Base-by-base conservation (phyloP, 2,797 vertebrate species). In the Tangara arthus region DNA sequence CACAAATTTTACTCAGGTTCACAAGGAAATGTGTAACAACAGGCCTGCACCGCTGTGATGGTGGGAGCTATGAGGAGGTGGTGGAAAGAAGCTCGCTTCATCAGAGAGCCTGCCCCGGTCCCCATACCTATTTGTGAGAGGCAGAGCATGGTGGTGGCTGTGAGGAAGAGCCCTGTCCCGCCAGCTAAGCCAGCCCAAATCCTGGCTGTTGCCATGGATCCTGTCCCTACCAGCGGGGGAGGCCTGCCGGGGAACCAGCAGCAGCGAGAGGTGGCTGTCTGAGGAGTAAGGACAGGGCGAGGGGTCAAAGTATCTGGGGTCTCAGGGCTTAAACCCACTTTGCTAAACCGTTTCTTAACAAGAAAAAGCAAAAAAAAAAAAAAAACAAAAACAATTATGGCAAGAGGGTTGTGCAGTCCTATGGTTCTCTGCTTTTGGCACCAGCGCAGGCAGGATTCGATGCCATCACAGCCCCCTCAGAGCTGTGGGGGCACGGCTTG, bases 51-150 rank as follows among this genome's bases (percentile, higher is more conserved):
- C 16, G 12, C 20, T 17, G 15, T 49, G 37, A 8, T 34, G 3
- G 17, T 1, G 17, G 22, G 19, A 57, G 15, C 2, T 1, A 5
- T 0, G 0, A 44, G 65, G 32, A 0, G 0, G 24, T 8, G 6
- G 11, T 6, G 4, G 5, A 27, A 64, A 41, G 41, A 21, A 37
- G 9, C 2, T 57, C 15, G 42, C 27, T 21, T 49, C 14, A 2
- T 49, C 18, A 12, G 15, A 44, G 17, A n/a, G 4, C 35, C 46
- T 32, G 32, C 23, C 18, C 46, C 12, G 11, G 7, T 15, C n/a
- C 37, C 46, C 6, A 0, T 2, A 44, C 28, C 7, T 3, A 1
- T 42, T 39, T 4, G 2, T 12, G 65, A 71, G 46, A 13, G 46
- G 5, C 8, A 72, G n/a, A 71, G 13, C 11, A 17, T 0, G 6